Percentiles rank a stretch among this genome's conserved stretches.
phyloP scores from a whole-genome alignment of 2,888 invertebrate species.

The Pherbina coryleti region DNA sequence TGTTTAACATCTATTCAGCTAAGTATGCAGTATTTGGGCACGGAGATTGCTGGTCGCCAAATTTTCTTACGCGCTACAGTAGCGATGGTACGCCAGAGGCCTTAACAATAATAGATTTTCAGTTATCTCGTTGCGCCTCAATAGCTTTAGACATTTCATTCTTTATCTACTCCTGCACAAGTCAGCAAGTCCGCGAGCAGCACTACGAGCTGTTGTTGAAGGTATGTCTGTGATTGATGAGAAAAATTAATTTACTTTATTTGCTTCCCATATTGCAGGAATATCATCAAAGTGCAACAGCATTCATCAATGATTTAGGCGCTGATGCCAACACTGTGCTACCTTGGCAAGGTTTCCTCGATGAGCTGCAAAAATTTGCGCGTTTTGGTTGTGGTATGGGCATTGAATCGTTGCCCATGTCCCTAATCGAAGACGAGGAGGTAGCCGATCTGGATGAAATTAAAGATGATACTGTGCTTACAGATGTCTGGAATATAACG shows the following conservation, averaged over 20 bases:
- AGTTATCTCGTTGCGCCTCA: slow-evolving; percentile 71
- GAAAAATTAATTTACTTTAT: neutral
- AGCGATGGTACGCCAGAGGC: slow-evolving; percentile 54
- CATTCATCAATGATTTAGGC: slow-evolving; percentile 73
- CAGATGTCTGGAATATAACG: slow-evolving; percentile 75
- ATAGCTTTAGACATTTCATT: slow-evolving; percentile 69
- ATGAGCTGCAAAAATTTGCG: slow-evolving; percentile 70
- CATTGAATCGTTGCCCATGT: slow-evolving; percentile 72
- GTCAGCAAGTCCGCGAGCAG: slow-evolving; percentile 71
- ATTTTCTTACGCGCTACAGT: slow-evolving; percentile 74
- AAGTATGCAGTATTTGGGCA: slow-evolving; percentile 76
- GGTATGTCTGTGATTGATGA: slow-evolving; percentile 37
- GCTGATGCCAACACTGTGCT: slow-evolving; percentile 73
- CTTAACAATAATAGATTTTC: slow-evolving; percentile 78
- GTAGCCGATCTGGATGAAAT: slow-evolving; percentile 71
- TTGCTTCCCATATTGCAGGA: slow-evolving; percentile 65
- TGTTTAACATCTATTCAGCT: slow-evolving; percentile 43
- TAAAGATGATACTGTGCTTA: slow-evolving; percentile 67
- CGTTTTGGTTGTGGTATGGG: slow-evolving; percentile 72
- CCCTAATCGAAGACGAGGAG: slow-evolving; percentile 72
- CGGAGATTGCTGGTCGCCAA: slow-evolving; percentile 83
- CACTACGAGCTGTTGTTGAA: slow-evolving; percentile 72
- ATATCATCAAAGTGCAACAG: slow-evolving; percentile 74
- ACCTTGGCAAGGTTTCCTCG: slow-evolving; percentile 58
- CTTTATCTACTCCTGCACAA: slow-evolving; percentile 76